These are phyloP conservation scores for Indicator indicator DNA, from an alignment of 2,113 vertebrate species.

Conservation along the genomic window DNA sequence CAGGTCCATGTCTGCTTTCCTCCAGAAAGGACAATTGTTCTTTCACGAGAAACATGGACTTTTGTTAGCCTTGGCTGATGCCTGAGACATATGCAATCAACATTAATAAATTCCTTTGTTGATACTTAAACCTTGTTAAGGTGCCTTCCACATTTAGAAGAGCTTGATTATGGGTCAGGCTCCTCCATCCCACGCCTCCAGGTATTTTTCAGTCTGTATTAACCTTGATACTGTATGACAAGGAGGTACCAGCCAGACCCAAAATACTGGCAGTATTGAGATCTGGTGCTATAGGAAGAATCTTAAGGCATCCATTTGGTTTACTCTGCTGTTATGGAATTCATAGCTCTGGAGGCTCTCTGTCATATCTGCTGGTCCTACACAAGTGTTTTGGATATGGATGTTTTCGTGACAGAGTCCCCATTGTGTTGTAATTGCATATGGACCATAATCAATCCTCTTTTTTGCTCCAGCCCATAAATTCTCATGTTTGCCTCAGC, in stretches of 20 bases:
- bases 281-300: background rate
- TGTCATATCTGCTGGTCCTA: background rate
- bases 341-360: background rate
- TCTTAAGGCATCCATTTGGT: background rate
- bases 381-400: background rate
- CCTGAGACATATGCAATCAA: background rate
- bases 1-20: background rate
- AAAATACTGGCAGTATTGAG: background rate
- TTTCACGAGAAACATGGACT: background rate
- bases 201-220: background rate
- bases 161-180: background rate
- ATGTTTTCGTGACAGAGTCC: background rate
- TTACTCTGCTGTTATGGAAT: background rate
- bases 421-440: background rate
- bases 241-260: background rate
- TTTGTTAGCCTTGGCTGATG: background rate
- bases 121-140: background rate
- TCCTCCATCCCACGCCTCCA: background rate
- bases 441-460: background rate
- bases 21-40: background rate
- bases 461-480: background rate
- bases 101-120: background rate
- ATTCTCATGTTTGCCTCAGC: background rate
- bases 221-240: background rate
- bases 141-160: background rate